Percentiles rank a stretch among this genome's conserved stretches.
phyloP scores from a whole-genome alignment of 1,140 invertebrate species.

The Monochamus saltuarius region DNA sequence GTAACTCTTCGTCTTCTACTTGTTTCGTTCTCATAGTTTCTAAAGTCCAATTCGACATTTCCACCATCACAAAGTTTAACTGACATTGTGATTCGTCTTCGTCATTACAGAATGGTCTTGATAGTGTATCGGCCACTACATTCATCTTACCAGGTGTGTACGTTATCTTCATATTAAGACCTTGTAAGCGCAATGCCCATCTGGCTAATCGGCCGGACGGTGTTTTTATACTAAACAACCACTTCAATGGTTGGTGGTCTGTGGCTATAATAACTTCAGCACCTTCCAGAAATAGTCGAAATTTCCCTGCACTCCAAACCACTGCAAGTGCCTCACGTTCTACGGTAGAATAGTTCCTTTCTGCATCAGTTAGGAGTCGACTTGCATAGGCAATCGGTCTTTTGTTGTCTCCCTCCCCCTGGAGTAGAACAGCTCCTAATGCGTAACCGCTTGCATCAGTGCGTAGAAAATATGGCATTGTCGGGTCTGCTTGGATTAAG shows the following conservation, averaged over 20 bases:
- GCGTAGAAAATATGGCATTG: conserved; percentile 19
- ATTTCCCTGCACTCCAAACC: conserved; percentile 43
- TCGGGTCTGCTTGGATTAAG: conserved; percentile 34
- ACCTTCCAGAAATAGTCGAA: conserved; percentile 32
- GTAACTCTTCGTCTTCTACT: too few species aligned
- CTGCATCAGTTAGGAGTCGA: conserved; percentile 39
- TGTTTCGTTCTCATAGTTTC: conserved; percentile 17
- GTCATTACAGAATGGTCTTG: conserved; percentile 9
- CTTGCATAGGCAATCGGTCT: conserved; percentile 46
- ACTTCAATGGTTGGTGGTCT: conserved; percentile 56
- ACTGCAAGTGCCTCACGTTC: conserved; percentile 53
- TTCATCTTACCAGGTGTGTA: conserved; percentile 29
- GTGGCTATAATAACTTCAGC: conserved; percentile 38
- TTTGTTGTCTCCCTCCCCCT: conserved; percentile 20
- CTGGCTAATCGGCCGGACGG: conserved; percentile 49
- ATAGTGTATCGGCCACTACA: conserved; percentile 20
- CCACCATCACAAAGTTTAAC: conserved; percentile 26
- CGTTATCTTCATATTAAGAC: conserved; percentile 24
- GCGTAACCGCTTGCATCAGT: conserved; percentile 40
- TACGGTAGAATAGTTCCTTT: conserved; percentile 46
- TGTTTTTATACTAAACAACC: conserved; percentile 52
- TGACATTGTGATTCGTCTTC: conserved; percentile 12
- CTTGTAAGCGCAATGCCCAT: conserved; percentile 48
- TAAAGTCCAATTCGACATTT: conserved; percentile 27
- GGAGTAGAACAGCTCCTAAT: conserved; percentile 44